A percentile compares a stretch with the other conserved stretches of the same genome.
Evolutionary conservation across 2,888 invertebrate species (phyloP).

Genomic region (Fragum whitleyi): DNA sequence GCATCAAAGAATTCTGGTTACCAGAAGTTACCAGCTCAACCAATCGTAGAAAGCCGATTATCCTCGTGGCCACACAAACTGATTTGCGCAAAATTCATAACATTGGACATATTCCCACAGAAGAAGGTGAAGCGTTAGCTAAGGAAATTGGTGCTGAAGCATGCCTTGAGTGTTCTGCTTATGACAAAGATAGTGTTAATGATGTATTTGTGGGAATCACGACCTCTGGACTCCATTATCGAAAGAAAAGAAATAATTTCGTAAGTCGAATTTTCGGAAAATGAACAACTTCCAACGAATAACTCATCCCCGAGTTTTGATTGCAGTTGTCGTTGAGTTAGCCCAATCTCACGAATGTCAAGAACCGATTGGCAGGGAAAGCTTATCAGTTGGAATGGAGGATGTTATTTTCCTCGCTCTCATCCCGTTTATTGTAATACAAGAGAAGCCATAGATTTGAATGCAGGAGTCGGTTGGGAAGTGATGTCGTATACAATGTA

Average conservation of each 20-base stretch:
- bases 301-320: conserved; percentile 11
- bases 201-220: conserved; percentile 75
- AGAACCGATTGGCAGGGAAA: too few species aligned
- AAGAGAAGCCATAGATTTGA: too few species aligned
- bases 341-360: background rate
- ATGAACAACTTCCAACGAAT: conserved; percentile 37
- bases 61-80: conserved; percentile 76
- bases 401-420: background rate
- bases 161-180: conserved; percentile 75
- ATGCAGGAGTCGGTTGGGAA: too few species aligned
- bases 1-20: conserved; percentile 75
- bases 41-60: conserved; percentile 70
- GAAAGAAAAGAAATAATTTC: conserved; percentile 66
- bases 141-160: conserved; percentile 74
- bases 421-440: background rate
- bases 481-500: too few species aligned
- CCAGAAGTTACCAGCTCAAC: conserved; percentile 73
- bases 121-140: conserved; percentile 73
- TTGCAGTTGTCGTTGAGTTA: background rate
- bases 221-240: conserved; percentile 70
- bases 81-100: conserved; percentile 67
- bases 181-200: conserved; percentile 68
- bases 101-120: conserved; percentile 46
- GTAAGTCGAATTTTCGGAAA: conserved; percentile 67
- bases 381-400: background rate